Evolutionary conservation across 2,797 vertebrate species (phyloP).

Genomic region (Mormyrops boulengeri): DNA sequence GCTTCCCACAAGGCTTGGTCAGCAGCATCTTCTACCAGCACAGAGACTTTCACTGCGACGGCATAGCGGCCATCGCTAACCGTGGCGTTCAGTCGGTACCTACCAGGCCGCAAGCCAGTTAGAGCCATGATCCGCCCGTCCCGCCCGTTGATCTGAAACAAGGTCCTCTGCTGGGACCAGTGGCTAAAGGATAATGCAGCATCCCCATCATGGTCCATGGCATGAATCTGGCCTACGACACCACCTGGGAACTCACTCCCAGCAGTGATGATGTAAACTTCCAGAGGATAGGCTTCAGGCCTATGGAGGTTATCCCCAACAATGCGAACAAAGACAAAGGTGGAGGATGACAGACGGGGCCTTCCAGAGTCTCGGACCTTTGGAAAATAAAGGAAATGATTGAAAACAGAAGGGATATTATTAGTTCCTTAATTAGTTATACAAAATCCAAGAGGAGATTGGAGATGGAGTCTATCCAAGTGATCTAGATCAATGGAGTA

Average conservation of each 20-base stretch:
- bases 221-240: slow-evolving; percentile 78
- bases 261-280: slow-evolving; percentile 77
- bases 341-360: slow-evolving; percentile 74
- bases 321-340: slow-evolving; percentile 78
- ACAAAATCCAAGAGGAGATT: background rate
- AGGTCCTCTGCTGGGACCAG: slow-evolving; percentile 66
- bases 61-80: slow-evolving; percentile 86
- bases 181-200: slow-evolving; percentile 84
- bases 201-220: slow-evolving; percentile 82
- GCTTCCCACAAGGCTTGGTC: slow-evolving; percentile 76
- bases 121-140: slow-evolving; percentile 89
- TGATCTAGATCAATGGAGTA: background rate
- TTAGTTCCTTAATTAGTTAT: background rate
- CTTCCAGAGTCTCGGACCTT: slow-evolving; percentile 87
- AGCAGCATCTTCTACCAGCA: slow-evolving; percentile 83
- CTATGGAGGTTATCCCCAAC: slow-evolving; percentile 88
- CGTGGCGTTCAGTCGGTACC: slow-evolving; percentile 88
- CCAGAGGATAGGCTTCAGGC: slow-evolving; percentile 80
- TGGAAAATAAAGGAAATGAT: background rate
- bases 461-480: background rate
- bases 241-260: slow-evolving; percentile 85
- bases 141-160: slow-evolving; percentile 81
- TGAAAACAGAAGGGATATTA: background rate
- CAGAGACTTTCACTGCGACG: slow-evolving; percentile 82
- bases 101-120: slow-evolving; percentile 85